Evolutionary conservation across 2,797 vertebrate species (phyloP), one percentile per base, ranked within the genome.

Genomic region (Enteromius anoplus): DNA sequence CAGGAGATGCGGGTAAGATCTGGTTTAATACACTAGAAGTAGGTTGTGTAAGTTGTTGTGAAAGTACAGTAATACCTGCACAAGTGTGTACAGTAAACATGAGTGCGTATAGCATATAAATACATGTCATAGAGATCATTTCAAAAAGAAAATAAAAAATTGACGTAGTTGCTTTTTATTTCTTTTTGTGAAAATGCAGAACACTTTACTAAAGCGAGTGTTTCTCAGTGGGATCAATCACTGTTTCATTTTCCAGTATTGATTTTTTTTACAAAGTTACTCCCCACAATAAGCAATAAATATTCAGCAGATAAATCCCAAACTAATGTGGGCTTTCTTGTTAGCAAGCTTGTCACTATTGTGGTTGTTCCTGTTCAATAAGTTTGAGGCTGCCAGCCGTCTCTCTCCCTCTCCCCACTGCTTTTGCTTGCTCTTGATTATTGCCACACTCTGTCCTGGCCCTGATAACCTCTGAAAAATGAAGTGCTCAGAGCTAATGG

Each of bases 1-100:
- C 96, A 97, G 92, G 97, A 98, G 85, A 94, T 96, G 93, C 96
- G 97, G 97, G 98, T 99, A 93, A 97, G 97, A 69, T 42, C 3
- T 9, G 6, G 47, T 72, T 81, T 62, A 15, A 12, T 40, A n/a
- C 19, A 12, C 5, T 19, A 23, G 4, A 23, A 45, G 5, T 42
- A 40, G 21, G 29, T 45, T 40, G 32, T n/a, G 7, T 6, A 34
- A 21, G 5, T 14, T 62, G 40, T 3, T 70, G 34, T 26, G 8
- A 49, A 71, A 29, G 42, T 19, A 47, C 42, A 70, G 23, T 26
- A 26, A 55, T 55, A 55, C 21, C 53, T 55, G 53, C n/a, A 58
- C 53, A 58, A 10, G 10, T 58, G n/a, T 26, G 47, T 19, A 26
- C 29, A 34, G 29, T 32, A 12, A 17, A 51, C 4, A 19, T 53